Percentiles rank a stretch among this genome's conserved stretches.
These are phyloP conservation scores for human (Homo sapiens) DNA, from an alignment of 2,113 vertebrate genomes.

Conservation along the genomic window GRCh38 chrX:147803001-147803500, in stretches of 20 bases:
- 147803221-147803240: background rate
- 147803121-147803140: background rate
- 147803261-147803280: background rate
- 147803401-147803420: background rate
- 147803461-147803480: background rate
- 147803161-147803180: background rate
- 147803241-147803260: background rate
- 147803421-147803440: background rate
- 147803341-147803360: background rate
- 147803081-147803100: background rate
- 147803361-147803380: background rate
- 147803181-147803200: background rate
- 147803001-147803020: background rate
- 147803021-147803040: background rate
- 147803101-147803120: background rate
- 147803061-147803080: background rate
- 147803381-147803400: background rate
- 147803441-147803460: background rate
- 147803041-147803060: background rate
- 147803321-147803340: background rate
- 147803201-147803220: background rate
- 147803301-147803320: background rate
- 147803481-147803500: slow-evolving; percentile 31
- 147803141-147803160: background rate
- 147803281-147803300: background rate